Conservation (phyloP, 2,888 invertebrate genomes). For the Euplagia quadripunctaria region DNA sequence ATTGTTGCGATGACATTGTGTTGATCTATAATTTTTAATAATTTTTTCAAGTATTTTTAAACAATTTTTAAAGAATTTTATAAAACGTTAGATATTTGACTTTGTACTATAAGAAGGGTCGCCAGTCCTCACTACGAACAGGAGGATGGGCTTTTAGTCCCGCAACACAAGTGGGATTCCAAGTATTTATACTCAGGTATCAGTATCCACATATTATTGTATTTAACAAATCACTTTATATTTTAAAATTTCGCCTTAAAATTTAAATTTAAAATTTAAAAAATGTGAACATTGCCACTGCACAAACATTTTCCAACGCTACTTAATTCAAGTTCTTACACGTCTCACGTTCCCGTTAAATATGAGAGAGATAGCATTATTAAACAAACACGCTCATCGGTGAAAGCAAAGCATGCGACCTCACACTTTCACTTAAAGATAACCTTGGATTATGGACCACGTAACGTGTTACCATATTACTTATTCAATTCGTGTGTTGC, state of each 20-base stretch:
- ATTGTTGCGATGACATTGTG: too few relatives aligned
- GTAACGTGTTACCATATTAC: slow-evolving; percentile 69
- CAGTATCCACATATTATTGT: too few relatives aligned
- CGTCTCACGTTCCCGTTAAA: slow-evolving; percentile 36
- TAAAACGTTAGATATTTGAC: too few relatives aligned
- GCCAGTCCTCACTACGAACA: neutral
- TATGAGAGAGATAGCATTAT: slow-evolving; percentile 51
- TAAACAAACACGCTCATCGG: slow-evolving; percentile 57
- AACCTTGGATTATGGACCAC: slow-evolving; percentile 77
- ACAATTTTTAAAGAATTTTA: too few relatives aligned
- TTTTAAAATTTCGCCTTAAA: too few relatives aligned
- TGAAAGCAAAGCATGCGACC: slow-evolving; percentile 70
- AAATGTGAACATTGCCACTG: slow-evolving; percentile 27
- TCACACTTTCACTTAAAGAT: slow-evolving; percentile 73
- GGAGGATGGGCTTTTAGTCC: neutral
- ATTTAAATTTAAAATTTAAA: too few relatives aligned
- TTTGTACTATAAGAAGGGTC: too few relatives aligned
- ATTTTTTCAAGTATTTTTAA: too few relatives aligned
- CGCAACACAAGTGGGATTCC: too few relatives aligned
- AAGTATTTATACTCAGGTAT: neutral
- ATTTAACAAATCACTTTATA: too few relatives aligned
- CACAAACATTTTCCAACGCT: slow-evolving; percentile 43
- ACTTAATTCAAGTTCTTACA: slow-evolving; percentile 33
- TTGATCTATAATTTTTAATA: too few relatives aligned
- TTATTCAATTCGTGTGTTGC: slow-evolving; percentile 47